These are phyloP conservation scores for Ennomos quercinarius DNA, from an alignment of 2,888 invertebrate species.

Conservation along the genomic window DNA sequence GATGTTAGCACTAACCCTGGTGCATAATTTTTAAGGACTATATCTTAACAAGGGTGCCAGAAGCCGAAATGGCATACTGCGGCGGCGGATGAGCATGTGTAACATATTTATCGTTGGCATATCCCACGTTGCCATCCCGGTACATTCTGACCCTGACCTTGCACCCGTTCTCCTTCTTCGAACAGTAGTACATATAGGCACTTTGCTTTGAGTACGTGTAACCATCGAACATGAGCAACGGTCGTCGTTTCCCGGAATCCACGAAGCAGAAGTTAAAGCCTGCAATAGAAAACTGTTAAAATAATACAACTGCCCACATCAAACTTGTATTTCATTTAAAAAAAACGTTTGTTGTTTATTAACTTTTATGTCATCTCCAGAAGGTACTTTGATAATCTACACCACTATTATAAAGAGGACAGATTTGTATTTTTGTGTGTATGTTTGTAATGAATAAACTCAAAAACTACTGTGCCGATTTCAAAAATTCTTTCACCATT, in stretches of 20 bases:
- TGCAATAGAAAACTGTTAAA: constrained; percentile 12
- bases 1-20: background rate
- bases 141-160: constrained; percentile 39
- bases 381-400: no score
- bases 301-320: no score
- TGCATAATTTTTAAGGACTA: constrained; percentile 3
- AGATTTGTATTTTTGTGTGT: no score
- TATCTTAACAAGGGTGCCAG: constrained; percentile 17
- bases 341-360: no score
- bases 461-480: no score
- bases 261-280: constrained; percentile 27
- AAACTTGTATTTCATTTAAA: no score
- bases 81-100: constrained; percentile 16
- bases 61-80: constrained; percentile 11
- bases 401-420: no score
- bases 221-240: constrained; percentile 46
- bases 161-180: constrained; percentile 36
- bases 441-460: no score
- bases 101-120: background rate
- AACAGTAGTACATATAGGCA: constrained; percentile 40
- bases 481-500: no score
- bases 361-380: no score
- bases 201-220: constrained; percentile 48
- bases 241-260: constrained; percentile 28
- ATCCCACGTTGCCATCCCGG: constrained; percentile 7